Base-by-base conservation (phyloP, 2,888 invertebrate genomes). In the Thereva unica region DNA sequence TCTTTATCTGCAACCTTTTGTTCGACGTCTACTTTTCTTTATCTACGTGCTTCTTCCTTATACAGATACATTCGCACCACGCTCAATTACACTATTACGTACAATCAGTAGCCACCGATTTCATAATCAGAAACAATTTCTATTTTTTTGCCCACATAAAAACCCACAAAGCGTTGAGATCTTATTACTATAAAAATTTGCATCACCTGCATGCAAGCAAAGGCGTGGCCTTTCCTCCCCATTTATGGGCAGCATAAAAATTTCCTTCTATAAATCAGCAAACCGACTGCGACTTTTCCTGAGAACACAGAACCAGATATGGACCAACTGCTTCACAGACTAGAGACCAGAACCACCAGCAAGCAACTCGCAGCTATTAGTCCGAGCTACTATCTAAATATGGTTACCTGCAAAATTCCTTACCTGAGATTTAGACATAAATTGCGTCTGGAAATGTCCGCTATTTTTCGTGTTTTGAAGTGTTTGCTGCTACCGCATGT, bases 391-490 rank as follows among this genome's bases (percentile, higher is more conserved):
- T 23, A 23, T 23, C 23, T 23, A 23, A 38, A 37, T 53, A 53
- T 12, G 53, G 53, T 38, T 5, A 35, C 35, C 38, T 53, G 38
- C 37, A 53, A 38, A 53, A 53, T 53, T 35, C 53, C 53, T 53
- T 37, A 6, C n/a, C 35, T 53, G 53, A 53, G 35, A 53, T 53
- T 53, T 38, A 37, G 53, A 38, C 53, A 35, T 53, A 53, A 35
- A 53, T 53, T 38, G 53, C 35, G 53, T n/a, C 34, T 37, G 6
- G 38, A 34, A 23, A 23, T 23, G 23, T 23, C 23, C 44, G 49
- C 6, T 12, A 7, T 49, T 49, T 7, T 10, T 38, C 35, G 35
- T 53, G 53, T 53, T 53, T 53, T 53, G 35, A 53, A 38, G 53
- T 53, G 53, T 53, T 53, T 53, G 34, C 10, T 38, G 53, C 37